Percentiles rank a stretch among this genome's conserved stretches.
Evolutionary conservation across 2,113 vertebrate species (phyloP).

Genomic region (Lichenostomus cassidix): DNA sequence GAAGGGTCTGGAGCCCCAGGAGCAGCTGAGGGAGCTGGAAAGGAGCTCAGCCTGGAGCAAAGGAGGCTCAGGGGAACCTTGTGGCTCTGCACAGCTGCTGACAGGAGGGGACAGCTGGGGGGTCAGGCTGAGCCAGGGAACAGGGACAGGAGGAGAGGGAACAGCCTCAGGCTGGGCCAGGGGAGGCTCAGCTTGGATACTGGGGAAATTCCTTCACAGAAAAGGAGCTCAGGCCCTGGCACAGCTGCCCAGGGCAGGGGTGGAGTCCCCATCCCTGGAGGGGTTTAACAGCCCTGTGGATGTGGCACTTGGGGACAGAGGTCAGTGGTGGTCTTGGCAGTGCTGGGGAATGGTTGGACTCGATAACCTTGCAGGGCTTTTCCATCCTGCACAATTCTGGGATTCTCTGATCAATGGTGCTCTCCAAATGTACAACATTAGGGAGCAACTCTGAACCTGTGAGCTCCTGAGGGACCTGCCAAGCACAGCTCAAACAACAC

Average conservation of each 20-base stretch:
- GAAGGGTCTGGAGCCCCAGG: neutral
- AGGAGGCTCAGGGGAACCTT: neutral
- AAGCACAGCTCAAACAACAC: neutral
- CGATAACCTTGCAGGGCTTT: accelerated
- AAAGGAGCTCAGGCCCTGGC: accelerated
- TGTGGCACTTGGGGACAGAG: neutral
- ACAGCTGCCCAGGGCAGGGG: neutral
- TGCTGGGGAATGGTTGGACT: neutral
- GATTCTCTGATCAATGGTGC: neutral
- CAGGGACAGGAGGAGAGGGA: neutral
- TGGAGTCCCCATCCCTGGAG: neutral
- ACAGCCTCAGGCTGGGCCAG: neutral
- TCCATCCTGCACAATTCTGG: neutral
- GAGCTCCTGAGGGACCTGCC: neutral
- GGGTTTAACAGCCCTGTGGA: neutral
- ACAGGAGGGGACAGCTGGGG: neutral
- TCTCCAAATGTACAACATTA: neutral
- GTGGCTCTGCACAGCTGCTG: neutral
- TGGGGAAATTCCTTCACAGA: neutral
- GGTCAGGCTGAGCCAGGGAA: too few relatives aligned
- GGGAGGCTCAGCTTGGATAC: accelerated
- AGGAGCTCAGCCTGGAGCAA: neutral
- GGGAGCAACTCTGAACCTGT: neutral
- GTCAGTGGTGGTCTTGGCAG: neutral
- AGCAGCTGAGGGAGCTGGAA: neutral